phyloP scores from a whole-genome alignment of 1,140 invertebrate genomes.

The Gonatopus flavifemur region DNA sequence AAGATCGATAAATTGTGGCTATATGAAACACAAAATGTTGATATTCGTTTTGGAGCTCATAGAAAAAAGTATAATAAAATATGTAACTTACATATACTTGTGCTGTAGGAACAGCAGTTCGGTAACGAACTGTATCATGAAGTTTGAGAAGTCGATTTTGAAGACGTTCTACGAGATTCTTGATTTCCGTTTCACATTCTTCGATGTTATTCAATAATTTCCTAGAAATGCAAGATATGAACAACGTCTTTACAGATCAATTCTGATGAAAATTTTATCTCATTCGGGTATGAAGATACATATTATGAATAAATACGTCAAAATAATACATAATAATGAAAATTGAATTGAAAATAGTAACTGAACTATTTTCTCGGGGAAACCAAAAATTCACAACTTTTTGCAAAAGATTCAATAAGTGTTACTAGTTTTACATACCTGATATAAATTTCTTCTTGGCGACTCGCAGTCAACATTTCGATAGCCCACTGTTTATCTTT shows the following conservation, averaged over 20 bases:
- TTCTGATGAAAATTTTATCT: too few species aligned
- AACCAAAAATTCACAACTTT: too few species aligned
- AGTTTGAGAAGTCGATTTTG: slow-evolving; percentile 57
- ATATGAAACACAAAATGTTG: too few species aligned
- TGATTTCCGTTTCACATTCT: slow-evolving; percentile 52
- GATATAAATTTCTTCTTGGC: slow-evolving; percentile 65
- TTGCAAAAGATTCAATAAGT: too few species aligned
- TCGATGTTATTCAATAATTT: slow-evolving; percentile 62
- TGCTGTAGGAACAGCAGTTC: slow-evolving; percentile 63
- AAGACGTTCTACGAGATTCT: slow-evolving; percentile 51
- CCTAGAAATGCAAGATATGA: too few species aligned
- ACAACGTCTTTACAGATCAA: too few species aligned
- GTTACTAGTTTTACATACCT: too few species aligned
- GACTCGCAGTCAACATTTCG: slow-evolving; percentile 60
- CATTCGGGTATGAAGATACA: too few species aligned
- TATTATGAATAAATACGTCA: too few species aligned
- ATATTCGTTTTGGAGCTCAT: neutral
- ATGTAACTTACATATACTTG: slow-evolving; percentile 65
- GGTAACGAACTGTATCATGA: slow-evolving; percentile 62
- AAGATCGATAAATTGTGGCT: slow-evolving; percentile 67
- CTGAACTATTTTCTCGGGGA: too few species aligned
- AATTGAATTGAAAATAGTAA: too few species aligned
- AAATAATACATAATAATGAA: too few species aligned
- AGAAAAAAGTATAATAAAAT: neutral
- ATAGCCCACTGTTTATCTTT: slow-evolving; percentile 54